A percentile compares a stretch with the other conserved stretches of the same genome.
Evolutionary conservation across 2,113 vertebrate genomes (phyloP).

Genomic region (Chaetura pelagica): DNA sequence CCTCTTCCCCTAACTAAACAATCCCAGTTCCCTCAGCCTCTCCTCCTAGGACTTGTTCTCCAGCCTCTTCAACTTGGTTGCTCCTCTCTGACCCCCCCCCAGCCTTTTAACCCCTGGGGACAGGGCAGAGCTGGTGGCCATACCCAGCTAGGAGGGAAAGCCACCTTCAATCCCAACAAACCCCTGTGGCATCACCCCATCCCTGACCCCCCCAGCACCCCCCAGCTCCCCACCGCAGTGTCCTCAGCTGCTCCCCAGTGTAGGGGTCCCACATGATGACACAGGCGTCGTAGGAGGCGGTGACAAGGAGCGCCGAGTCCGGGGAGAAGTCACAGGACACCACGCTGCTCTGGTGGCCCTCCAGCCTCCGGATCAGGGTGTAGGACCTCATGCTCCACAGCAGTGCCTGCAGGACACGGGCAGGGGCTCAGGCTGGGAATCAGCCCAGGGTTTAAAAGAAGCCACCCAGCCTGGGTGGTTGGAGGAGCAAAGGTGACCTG

Average conservation of each 20-base stretch:
- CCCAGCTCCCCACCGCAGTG: slow-evolving; percentile 76
- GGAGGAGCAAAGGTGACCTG: not conserved
- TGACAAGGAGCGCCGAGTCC: slow-evolving; percentile 91
- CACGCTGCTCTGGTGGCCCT: slow-evolving; percentile 86
- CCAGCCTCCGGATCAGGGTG: slow-evolving; percentile 89
- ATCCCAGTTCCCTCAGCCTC: too few species aligned
- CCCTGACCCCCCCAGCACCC: accelerated
- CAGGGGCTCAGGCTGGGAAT: not conserved
- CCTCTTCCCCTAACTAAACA: too few species aligned
- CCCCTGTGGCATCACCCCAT: accelerated
- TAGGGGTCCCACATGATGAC: slow-evolving; percentile 97
- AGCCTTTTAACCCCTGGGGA: not conserved
- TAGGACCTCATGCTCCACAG: slow-evolving; percentile 95
- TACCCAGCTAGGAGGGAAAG: not conserved
- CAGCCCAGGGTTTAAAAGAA: not conserved
- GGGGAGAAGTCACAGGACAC: slow-evolving; percentile 95
- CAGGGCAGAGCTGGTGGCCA: not conserved
- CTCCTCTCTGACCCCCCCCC: too few species aligned
- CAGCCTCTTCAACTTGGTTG: too few species aligned
- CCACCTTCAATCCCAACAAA: accelerated
- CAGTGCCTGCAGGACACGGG: slow-evolving; percentile 78
- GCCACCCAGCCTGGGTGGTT: too few species aligned
- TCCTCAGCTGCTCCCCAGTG: slow-evolving; percentile 89
- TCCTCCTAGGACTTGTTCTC: too few species aligned
- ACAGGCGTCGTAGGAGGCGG: slow-evolving; percentile 87